These are phyloP conservation scores for Drosophila guanche DNA, from an alignment of 1,140 invertebrate genomes.

Conservation along the genomic window DNA sequence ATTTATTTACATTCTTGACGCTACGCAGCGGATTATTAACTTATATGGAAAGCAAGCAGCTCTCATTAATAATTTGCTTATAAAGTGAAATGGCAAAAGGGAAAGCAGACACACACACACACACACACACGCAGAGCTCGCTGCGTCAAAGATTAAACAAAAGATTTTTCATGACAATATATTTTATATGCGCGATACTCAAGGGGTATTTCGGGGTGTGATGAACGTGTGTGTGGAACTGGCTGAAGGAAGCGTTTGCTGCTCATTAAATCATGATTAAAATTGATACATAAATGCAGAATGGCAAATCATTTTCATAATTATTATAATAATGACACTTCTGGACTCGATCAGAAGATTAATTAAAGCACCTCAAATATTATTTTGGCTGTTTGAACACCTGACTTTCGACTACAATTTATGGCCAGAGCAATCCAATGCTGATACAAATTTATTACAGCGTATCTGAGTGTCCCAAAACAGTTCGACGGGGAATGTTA, in stretches of 20 bases:
- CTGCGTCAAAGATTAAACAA: slow-evolving; percentile 43
- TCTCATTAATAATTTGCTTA: slow-evolving; percentile 67
- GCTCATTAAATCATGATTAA: no score
- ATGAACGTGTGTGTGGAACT: no score
- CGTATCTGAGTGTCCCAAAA: no score
- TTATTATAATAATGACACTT: neutral
- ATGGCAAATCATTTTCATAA: no score
- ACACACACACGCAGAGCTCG: slow-evolving; percentile 1
- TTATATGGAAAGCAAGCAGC: slow-evolving; percentile 51
- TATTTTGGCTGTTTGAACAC: no score
- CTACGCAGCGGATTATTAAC: slow-evolving; percentile 55
- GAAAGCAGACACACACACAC: neutral
- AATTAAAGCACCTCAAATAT: no score
- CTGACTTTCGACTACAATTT: no score
- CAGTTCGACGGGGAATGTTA: slow-evolving; percentile 24
- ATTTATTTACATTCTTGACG: slow-evolving; percentile 4
- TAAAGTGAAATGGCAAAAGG: slow-evolving; percentile 50
- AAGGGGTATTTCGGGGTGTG: no score
- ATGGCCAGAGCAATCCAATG: no score
- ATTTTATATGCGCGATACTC: slow-evolving; percentile 3
- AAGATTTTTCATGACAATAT: slow-evolving; percentile 13
- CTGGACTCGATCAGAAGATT: neutral
- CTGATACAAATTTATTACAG: no score
- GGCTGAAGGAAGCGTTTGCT: no score
- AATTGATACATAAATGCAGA: no score